Conservation (phyloP, 2,888 invertebrate genomes). For the Dasysyrphus albostriatus region DNA sequence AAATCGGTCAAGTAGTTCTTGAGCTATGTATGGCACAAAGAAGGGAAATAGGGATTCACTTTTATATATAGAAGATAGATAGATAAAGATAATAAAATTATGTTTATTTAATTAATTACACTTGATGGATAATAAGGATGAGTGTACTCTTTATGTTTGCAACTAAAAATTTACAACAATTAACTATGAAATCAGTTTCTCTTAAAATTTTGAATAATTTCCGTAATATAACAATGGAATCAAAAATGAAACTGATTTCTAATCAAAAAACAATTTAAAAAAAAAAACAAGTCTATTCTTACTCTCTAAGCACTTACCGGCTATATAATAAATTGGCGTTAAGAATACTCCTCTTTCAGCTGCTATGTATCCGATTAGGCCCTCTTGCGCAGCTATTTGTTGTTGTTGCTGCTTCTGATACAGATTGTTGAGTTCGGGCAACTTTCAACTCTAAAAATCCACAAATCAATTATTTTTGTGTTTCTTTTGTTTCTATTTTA, state of each 20-base stretch:
- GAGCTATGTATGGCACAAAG: no score
- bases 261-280: background rate
- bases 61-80: no score
- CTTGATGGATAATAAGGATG: no score
- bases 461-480: background rate
- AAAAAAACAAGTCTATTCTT: background rate
- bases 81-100: no score
- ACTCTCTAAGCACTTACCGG: constrained; percentile 57
- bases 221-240: background rate
- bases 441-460: constrained; percentile 42
- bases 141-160: constrained; percentile 2
- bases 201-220: background rate
- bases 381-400: constrained; percentile 63
- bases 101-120: no score
- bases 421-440: constrained; percentile 71
- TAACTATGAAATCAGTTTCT: constrained; percentile 3
- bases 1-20: no score
- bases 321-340: constrained; percentile 73
- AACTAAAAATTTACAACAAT: background rate
- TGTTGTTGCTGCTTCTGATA: constrained; percentile 74
- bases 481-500: background rate
- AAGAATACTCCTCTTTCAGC: constrained; percentile 70
- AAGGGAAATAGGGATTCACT: no score
- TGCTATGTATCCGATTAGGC: constrained; percentile 69
- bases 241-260: background rate